Evolutionary conservation across 1,140 invertebrate species (phyloP).

Genomic region (Conus betulinus): DNA sequence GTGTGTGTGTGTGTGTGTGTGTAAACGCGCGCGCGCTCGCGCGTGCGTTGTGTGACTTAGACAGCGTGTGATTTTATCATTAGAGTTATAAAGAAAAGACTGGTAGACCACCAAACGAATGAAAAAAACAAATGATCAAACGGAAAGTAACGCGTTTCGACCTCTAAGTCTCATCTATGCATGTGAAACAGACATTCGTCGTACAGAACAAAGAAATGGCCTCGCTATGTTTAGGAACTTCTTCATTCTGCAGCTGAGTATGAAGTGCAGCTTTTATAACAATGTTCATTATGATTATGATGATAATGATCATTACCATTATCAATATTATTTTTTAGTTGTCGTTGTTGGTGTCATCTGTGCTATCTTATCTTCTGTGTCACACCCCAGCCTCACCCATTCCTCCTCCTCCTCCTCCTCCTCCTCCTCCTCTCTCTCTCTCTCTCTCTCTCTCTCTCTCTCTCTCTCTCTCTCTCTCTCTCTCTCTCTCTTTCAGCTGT

Average conservation of each 20-base stretch:
- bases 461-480: neutral
- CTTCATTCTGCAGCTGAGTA: too few relatives aligned
- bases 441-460: neutral
- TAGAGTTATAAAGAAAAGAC: too few relatives aligned
- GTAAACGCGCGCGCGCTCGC: neutral
- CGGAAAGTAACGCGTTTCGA: too few relatives aligned
- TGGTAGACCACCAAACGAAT: too few relatives aligned
- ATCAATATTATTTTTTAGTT: too few relatives aligned
- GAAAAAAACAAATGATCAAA: too few relatives aligned
- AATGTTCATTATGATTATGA: too few relatives aligned
- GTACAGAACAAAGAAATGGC: neutral
- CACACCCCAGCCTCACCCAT: neutral
- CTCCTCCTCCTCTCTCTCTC: neutral
- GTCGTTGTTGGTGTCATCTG: neutral
- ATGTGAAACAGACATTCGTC: neutral
- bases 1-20: too few relatives aligned
- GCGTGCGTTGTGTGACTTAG: constrained; percentile 25
- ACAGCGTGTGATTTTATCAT: too few relatives aligned
- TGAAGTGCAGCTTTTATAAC: neutral
- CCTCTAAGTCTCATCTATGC: constrained; percentile 35
- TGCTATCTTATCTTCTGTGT: neutral
- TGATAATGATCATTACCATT: too few relatives aligned
- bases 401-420: too few relatives aligned
- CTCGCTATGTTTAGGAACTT: too few relatives aligned
- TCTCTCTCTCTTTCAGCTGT: constrained; percentile 27